Conservation (phyloP, 2,113 vertebrate genomes). For the Sprattus sprattus region DNA sequence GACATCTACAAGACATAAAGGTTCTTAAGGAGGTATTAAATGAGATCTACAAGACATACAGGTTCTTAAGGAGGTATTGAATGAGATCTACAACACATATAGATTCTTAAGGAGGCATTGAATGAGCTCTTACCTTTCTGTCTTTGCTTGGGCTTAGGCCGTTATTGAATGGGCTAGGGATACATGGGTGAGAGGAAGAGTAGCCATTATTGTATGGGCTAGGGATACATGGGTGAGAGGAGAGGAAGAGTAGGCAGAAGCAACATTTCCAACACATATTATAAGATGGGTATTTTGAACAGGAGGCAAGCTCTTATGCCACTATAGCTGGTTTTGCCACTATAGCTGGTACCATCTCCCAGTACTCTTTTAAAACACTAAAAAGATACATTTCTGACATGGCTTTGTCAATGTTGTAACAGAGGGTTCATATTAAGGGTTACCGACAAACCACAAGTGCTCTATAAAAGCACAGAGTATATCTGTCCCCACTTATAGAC, state of each 20-base stretch:
- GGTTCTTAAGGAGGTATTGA: no score
- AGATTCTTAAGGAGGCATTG: neutral
- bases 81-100: no score
- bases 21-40: neutral
- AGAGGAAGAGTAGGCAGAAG: neutral
- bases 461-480: no score
- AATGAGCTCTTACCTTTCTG: conserved; percentile 59
- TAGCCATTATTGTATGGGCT: conserved; percentile 71
- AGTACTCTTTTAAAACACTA: no score
- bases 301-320: no score
- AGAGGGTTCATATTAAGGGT: no score
- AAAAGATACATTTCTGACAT: no score
- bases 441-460: no score
- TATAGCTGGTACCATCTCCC: no score
- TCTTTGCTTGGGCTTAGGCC: conserved; percentile 74
- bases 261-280: neutral
- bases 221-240: conserved; percentile 56
- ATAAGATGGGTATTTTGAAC: neutral
- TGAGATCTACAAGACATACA: neutral
- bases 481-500: neutral
- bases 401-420: no score
- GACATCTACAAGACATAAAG: no score
- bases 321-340: no score
- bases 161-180: conserved; percentile 73
- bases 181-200: conserved; percentile 34